Conservation (phyloP, 2,888 invertebrate species). For the Parnassius glacialis region DNA sequence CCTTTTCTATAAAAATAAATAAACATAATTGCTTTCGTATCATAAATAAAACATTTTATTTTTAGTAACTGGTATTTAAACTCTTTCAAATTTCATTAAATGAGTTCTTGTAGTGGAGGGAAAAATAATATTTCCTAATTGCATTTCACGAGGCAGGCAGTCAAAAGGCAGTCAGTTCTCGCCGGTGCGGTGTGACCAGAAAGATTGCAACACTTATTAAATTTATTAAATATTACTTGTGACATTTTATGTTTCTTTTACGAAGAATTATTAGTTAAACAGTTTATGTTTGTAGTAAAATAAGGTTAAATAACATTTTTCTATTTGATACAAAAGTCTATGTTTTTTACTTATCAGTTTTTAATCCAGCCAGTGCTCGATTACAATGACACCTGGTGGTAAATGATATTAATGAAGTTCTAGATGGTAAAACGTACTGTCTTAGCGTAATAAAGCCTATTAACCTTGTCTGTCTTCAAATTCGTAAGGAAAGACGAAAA, state of each 20-base stretch:
- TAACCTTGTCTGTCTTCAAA: too few species aligned
- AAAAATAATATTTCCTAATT: constrained; percentile 22
- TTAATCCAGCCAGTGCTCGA: too few species aligned
- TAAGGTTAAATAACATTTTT: too few species aligned
- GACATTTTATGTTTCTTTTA: constrained; percentile 2
- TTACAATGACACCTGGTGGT: too few species aligned
- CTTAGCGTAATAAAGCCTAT: too few species aligned
- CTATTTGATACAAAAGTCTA: too few species aligned
- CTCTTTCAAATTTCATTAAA: not conserved
- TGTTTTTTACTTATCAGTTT: too few species aligned
- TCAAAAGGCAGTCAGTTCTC: constrained; percentile 8
- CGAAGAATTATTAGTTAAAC: constrained; percentile 5
- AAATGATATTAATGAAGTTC: too few species aligned
- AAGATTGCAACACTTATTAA: constrained; percentile 25
- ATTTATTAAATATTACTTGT: constrained; percentile 19
- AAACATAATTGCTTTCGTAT: too few species aligned
- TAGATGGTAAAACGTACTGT: too few species aligned
- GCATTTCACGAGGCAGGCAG: constrained; percentile 20
- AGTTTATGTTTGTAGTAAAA: constrained; percentile 1
- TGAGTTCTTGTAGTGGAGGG: constrained; percentile 5
- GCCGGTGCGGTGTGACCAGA: constrained; percentile 13
- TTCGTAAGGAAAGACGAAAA: too few species aligned
- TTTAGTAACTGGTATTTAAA: not conserved
- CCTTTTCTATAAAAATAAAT: too few species aligned
- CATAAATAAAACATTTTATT: not conserved